These are phyloP conservation scores for Myotis lucifugus DNA, from an alignment of 2,113 vertebrate species.

Conservation along the genomic window DNA sequence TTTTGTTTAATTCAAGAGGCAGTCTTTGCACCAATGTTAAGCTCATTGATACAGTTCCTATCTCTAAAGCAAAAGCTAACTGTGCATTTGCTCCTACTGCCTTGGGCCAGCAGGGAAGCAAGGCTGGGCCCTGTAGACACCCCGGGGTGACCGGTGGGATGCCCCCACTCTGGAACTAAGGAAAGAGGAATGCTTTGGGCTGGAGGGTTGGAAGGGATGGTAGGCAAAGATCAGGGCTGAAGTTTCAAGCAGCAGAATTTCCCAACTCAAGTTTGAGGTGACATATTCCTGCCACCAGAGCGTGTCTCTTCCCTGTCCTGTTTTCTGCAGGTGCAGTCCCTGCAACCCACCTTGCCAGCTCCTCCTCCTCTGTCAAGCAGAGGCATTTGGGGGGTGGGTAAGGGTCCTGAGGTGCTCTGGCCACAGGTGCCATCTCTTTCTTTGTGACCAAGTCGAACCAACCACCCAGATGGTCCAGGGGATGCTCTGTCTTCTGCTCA, in stretches of 20 bases:
- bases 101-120: conserved; percentile 37
- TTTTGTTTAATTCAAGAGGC: conserved; percentile 57
- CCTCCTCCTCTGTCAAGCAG: conserved; percentile 47
- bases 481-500: background rate
- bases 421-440: conserved; percentile 36
- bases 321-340: conserved; percentile 31
- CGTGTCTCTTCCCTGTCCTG: background rate
- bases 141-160: background rate
- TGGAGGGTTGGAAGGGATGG: conserved; percentile 32
- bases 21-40: conserved; percentile 58
- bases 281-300: conserved; percentile 31
- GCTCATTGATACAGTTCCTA: conserved; percentile 45
- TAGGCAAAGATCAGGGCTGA: conserved; percentile 58
- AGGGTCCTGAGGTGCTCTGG: conserved; percentile 64
- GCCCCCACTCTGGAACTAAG: conserved; percentile 38
- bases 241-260: conserved; percentile 68
- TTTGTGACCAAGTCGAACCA: conserved; percentile 52
- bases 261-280: conserved; percentile 46
- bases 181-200: conserved; percentile 43
- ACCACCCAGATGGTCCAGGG: conserved; percentile 38
- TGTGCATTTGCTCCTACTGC: background rate
- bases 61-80: conserved; percentile 51
- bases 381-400: conserved; percentile 32
- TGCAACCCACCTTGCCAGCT: conserved; percentile 38
- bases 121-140: background rate